Evolutionary conservation across 2,113 vertebrate genomes (phyloP), one percentile per base, ranked within the genome.

Genomic region (Salvator merianae): DNA sequence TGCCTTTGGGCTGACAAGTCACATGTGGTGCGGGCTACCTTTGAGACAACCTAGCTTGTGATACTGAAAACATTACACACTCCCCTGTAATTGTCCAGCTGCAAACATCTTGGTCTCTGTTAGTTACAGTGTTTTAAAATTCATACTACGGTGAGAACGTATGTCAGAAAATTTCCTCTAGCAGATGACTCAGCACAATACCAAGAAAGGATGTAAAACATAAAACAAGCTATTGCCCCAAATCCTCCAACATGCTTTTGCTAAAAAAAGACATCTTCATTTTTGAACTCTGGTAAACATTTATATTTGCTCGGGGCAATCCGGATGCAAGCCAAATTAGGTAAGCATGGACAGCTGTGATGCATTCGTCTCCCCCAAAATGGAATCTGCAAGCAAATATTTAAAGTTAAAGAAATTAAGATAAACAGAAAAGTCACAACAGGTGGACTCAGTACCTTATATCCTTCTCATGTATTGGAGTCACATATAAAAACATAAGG

Each of bases 331-430:
- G 92, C 87, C 89, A 99, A 92, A 85, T 97, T 93, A 0, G 97
- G 96, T 20, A 97, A 93, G 83, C 98, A 99, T 0, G 98, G 98
- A 55, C 98, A 99, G 0, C 95, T 97, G 87, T 98, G 97, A 92
- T 98, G 97, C 83, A 97, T 95, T 91, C 98, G 91, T 87, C 94
- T 96, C 74, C 98, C 98, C 0, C 95, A 83, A 95, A 96, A 99
- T 20, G 98, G 98, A 81, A 98, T 96, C 98, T 99, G 91, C 66
- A 92, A 86, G 77, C 89, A 87, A 83, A 88, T 84, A 92, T 73
- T 74, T 79, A 3, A 7, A 63, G 0, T 0, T 0, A 81, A 76
- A 86, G 85, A 43, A 79, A 69, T 75, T 32, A n/a, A 26, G 18
- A 30, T 53, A 59, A 78, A 72, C 22, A 70, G 0, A 24, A 1